A percentile compares a stretch with the other conserved stretches of the same genome.
Conservation (phyloP, 2,113 vertebrate genomes). For the Oenanthe melanoleuca region DNA sequence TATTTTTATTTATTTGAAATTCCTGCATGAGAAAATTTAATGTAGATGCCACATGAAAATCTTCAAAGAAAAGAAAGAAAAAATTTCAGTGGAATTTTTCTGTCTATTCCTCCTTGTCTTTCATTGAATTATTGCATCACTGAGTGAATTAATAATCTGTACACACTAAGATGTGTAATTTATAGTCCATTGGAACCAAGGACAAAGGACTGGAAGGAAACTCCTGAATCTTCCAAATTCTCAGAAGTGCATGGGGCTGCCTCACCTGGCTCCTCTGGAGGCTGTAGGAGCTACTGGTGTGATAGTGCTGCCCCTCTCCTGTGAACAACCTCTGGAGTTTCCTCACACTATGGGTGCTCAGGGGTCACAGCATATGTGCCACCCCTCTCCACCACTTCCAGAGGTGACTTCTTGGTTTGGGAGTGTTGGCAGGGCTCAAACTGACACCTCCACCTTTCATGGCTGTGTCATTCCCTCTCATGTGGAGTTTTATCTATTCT, state of each 20-base stretch:
- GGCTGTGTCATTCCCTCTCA: not conserved
- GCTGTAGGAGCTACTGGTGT: not conserved
- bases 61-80: not conserved
- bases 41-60: not conserved
- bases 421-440: not conserved
- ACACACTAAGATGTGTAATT: not conserved
- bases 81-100: not conserved
- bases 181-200: not conserved
- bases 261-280: not conserved
- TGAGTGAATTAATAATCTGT: not conserved
- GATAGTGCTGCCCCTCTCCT: not conserved
- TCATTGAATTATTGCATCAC: not conserved
- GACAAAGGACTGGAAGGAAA: not conserved
- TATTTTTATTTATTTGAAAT: not conserved
- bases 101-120: not conserved
- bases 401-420: not conserved
- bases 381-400: not conserved
- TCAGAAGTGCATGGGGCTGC: not conserved
- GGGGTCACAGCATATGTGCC: rapidly evolving
- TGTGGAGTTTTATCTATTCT: not conserved
- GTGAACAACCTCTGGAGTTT: rapidly evolving
- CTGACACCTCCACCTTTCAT: not conserved
- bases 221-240: not conserved
- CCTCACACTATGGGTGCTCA: rapidly evolving
- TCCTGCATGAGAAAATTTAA: not conserved